Evolutionary conservation across 2,888 invertebrate genomes (phyloP).

Genomic region (Melieria picta): DNA sequence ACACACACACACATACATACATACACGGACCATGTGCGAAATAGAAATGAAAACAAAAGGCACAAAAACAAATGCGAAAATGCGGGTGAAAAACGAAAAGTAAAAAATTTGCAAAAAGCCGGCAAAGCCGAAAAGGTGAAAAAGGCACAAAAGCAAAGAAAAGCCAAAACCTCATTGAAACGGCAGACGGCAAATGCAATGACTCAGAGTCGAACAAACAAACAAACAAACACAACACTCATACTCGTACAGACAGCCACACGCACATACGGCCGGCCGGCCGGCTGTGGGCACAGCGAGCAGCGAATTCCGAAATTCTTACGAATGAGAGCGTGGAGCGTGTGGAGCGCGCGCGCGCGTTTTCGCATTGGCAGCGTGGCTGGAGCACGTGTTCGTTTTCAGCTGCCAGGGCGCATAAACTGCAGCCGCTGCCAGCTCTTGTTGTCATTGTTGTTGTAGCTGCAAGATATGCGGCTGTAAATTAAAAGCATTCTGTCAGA

Average conservation of each 20-base stretch:
- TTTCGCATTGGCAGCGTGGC: not conserved
- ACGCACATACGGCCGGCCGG: not conserved
- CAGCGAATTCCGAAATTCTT: conserved; percentile 2
- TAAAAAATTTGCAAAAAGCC: not conserved
- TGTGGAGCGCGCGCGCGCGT: no score
- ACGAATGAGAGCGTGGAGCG: conserved; percentile 5
- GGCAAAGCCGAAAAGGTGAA: not conserved
- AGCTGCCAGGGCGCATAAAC: conserved; percentile 28
- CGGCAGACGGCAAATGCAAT: not conserved
- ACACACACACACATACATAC: not conserved
- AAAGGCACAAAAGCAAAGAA: no score
- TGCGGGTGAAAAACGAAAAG: not conserved
- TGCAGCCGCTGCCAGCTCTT: conserved; percentile 10
- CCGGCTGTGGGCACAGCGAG: not conserved
- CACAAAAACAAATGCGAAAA: not conserved
- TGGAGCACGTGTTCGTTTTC: conserved; percentile 44
- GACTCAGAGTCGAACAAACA: not conserved
- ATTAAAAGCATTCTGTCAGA: conserved; percentile 40
- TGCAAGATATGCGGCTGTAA: conserved; percentile 40
- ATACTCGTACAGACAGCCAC: not conserved
- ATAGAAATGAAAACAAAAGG: not conserved
- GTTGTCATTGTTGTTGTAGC: conserved; percentile 1
- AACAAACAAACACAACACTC: no score
- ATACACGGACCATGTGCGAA: not conserved
- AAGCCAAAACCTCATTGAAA: no score